Conservation (phyloP, 2,797 vertebrate species). For the Acrossocheilus fasciatus region DNA sequence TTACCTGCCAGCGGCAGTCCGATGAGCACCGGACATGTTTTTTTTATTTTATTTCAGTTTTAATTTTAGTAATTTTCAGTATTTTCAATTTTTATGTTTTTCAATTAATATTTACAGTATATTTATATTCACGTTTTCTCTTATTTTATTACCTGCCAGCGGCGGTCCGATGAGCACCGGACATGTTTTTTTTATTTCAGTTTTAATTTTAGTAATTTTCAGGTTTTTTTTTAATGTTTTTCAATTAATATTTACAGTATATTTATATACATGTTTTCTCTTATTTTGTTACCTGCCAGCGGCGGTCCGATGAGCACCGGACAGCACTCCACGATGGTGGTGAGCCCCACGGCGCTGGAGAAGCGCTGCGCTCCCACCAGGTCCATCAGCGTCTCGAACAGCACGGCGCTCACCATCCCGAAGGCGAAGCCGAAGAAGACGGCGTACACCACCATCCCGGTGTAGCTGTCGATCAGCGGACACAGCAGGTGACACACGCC, state of each 20-base stretch:
- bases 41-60: no score
- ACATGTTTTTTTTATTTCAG: not conserved
- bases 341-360: constrained; percentile 95
- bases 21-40: no score
- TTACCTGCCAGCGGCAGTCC: no score
- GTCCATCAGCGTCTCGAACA: constrained; percentile 97
- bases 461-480: constrained; percentile 85
- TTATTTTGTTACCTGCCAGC: constrained; percentile 85
- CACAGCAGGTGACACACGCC: constrained; percentile 92
- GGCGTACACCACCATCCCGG: constrained; percentile 88
- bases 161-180: no score
- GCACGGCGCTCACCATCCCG: constrained; percentile 94
- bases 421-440: constrained; percentile 97
- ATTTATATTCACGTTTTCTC: no score
- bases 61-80: no score
- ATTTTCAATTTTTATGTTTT: no score
- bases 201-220: not conserved
- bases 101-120: no score
- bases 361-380: constrained; percentile 91
- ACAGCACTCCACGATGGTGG: constrained; percentile 93
- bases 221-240: not conserved
- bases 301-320: constrained; percentile 95
- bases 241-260: not conserved
- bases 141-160: no score
- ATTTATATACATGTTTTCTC: not conserved